phyloP scores from a whole-genome alignment of 2,113 vertebrate genomes.

The mouse (Mus musculus) region GRCm39 chr8:91611001-91611500 shows the following conservation, averaged over 20 bases:
- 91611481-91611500: background rate
- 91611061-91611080: too few relatives aligned
- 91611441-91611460: background rate
- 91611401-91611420: background rate
- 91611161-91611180: too few relatives aligned
- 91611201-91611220: too few relatives aligned
- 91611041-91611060: too few relatives aligned
- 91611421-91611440: background rate
- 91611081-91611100: too few relatives aligned
- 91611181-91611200: background rate
- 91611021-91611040: background rate
- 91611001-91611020: too few relatives aligned
- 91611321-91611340: background rate
- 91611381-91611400: background rate
- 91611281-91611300: background rate
- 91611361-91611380: background rate
- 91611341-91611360: background rate
- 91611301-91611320: background rate
- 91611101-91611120: too few relatives aligned
- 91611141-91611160: too few relatives aligned
- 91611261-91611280: background rate
- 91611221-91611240: background rate
- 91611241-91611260: background rate
- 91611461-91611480: background rate
- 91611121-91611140: too few relatives aligned